Base-by-base conservation (phyloP, 1,140 invertebrate species). In the Aphelinus atriplicis region DNA sequence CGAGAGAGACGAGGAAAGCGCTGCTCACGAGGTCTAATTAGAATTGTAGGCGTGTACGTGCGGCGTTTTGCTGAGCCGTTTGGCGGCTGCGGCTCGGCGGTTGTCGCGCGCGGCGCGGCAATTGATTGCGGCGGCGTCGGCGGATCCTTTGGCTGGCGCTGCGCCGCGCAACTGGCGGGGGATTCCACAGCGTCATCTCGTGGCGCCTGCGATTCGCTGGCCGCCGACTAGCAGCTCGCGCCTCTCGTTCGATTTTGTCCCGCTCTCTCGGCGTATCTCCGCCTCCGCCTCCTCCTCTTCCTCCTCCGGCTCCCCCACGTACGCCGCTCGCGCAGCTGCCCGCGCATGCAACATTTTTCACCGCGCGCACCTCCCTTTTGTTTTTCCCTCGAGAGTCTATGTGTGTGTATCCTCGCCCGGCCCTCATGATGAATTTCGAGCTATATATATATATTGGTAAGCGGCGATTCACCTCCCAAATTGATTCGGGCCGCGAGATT, bases 141-240 rank as follows among this genome's bases (percentile, higher is more conserved):
- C 26, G 26, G 26, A 26, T 70, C 67, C 73, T 75, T 70, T 71
- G 5, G 26, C 26, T 10, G 42, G 68, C 3, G 26, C 47, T 73
- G 61, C 71, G 57, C 66, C 73, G 55, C 63, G 5, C 58, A 46
- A 80, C 79, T 77, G 81, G 55, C 67, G 77, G 68, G 60, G 73
- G 79, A 79, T 80, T 79, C 78, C 79, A 78, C 80, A 78, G 74
- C 81, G 82, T 84, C 82, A 85, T 81, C 64, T 74, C 73, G 79
- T 79, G 83, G 83, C 81, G 83, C 82, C 83, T 81, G 77, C 76
- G 73, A 82, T 81, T 80, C 80, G 74, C 75, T 62, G 73, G 45
- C 26, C 26, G 26, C 26, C 26, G 26, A 26, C 26, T 26, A 26
- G 26, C 26, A 26, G 26, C 71, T 60, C 50, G 74, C 73, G 62